Conservation (phyloP, 1,140 invertebrate species). For the Apis laboriosa region DNA sequence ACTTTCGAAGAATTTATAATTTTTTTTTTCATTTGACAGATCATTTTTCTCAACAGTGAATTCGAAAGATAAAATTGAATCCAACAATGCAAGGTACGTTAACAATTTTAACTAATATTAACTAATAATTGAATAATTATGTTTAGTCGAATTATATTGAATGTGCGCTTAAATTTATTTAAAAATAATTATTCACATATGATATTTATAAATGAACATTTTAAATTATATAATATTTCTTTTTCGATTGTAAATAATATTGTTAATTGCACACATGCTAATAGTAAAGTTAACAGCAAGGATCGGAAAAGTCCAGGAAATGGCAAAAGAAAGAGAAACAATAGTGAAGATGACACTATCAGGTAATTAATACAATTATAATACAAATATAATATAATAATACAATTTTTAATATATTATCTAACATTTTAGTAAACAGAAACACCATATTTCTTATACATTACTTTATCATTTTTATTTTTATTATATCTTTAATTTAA, state of each 20-base stretch:
- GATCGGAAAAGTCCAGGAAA: slow-evolving; percentile 25
- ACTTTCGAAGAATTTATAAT: neutral
- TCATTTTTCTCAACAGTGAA: slow-evolving; percentile 58
- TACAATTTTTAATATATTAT: too few relatives aligned
- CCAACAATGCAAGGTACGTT: slow-evolving; percentile 36
- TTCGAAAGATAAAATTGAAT: slow-evolving; percentile 29
- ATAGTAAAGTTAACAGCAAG: slow-evolving; percentile 43
- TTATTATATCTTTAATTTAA: too few relatives aligned
- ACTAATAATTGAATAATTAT: slow-evolving; percentile 38
- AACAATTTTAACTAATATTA: neutral
- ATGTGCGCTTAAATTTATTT: slow-evolving; percentile 18
- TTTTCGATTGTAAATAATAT: slow-evolving; percentile 42
- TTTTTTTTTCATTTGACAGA: slow-evolving; percentile 29
- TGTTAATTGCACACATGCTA: slow-evolving; percentile 63
- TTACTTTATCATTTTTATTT: too few relatives aligned
- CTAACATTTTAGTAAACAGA: too few relatives aligned
- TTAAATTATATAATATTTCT: neutral
- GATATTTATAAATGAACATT: slow-evolving; percentile 5
- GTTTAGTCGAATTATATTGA: slow-evolving; percentile 45
- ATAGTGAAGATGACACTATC: slow-evolving; percentile 1
- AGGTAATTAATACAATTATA: slow-evolving; percentile 25
- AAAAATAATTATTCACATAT: slow-evolving; percentile 13
- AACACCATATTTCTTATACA: too few relatives aligned
- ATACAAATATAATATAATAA: too few relatives aligned
- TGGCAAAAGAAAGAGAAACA: slow-evolving; percentile 61